These are phyloP conservation scores for Leucoraja ocellata DNA, from an alignment of 2,797 vertebrate genomes.

Conservation along the genomic window DNA sequence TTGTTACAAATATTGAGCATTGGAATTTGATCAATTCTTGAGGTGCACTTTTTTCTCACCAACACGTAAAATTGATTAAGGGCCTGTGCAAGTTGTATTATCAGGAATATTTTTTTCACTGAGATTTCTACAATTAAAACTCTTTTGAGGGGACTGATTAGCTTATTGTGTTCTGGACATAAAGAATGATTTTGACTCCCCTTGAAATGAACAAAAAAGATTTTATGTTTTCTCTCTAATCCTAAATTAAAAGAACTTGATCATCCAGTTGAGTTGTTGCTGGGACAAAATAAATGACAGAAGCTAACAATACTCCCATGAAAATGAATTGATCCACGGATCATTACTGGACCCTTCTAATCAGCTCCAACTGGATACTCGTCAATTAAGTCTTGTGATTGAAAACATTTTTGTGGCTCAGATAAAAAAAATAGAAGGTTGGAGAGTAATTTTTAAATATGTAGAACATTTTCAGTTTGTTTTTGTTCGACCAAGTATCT, in stretches of 20 bases:
- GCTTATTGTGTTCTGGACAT: neutral
- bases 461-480: neutral
- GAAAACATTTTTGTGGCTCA: neutral
- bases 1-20: neutral
- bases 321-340: neutral
- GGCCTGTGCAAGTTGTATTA: neutral
- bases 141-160: neutral
- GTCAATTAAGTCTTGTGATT: too few species aligned
- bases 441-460: neutral
- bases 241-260: neutral
- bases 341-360: neutral
- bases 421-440: too few species aligned
- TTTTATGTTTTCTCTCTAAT: neutral
- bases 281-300: neutral
- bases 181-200: neutral
- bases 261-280: neutral
- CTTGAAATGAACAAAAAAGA: neutral
- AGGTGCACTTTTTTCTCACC: neutral
- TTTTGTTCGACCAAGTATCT: neutral
- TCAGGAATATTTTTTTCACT: neutral
- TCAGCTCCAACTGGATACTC: neutral
- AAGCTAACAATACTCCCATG: neutral
- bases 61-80: neutral
- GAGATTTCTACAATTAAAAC: neutral
- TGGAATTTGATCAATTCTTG: neutral